These are phyloP conservation scores for Akabosia matsudoensis DNA, from an alignment of 1,140 invertebrate species.

Conservation along the genomic window DNA sequence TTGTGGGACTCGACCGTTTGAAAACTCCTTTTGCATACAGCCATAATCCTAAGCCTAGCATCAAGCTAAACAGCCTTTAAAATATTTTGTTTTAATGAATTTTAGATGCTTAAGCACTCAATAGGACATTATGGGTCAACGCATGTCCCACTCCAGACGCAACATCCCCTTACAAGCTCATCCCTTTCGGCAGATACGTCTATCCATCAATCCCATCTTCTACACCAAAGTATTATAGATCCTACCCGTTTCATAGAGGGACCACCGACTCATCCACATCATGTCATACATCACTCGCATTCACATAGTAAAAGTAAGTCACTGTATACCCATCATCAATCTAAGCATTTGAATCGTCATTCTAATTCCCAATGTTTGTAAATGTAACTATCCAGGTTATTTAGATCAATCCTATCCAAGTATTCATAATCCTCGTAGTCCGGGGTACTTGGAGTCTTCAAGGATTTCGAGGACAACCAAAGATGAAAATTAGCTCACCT, in stretches of 20 bases:
- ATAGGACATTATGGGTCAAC: conserved; percentile 45
- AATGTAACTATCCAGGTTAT: too few relatives aligned
- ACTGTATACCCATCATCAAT: too few relatives aligned
- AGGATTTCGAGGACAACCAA: conserved; percentile 37
- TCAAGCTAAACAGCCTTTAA: background rate
- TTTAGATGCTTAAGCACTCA: conserved; percentile 46
- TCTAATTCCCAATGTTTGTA: background rate
- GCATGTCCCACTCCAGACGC: conserved; percentile 37
- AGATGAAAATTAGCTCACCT: conserved; percentile 16
- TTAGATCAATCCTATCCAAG: conserved; percentile 44
- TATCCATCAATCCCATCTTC: conserved; percentile 32
- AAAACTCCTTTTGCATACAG: background rate
- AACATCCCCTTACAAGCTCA: conserved; percentile 43
- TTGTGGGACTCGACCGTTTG: too few relatives aligned
- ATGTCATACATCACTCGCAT: conserved; percentile 32
- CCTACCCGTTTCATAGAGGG: conserved; percentile 43
- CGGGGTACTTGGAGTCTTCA: conserved; percentile 38
- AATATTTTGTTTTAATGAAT: background rate
- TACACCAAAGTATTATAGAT: conserved; percentile 34
- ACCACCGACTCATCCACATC: conserved; percentile 31
- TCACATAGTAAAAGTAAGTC: conserved; percentile 41
- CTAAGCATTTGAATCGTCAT: background rate
- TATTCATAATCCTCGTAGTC: conserved; percentile 41
- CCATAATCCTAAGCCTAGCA: background rate
- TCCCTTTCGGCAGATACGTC: conserved; percentile 44